Evolutionary conservation across 2,113 vertebrate genomes (phyloP), one percentile per base, ranked within the genome.

Genomic region (Paralichthys olivaceus): DNA sequence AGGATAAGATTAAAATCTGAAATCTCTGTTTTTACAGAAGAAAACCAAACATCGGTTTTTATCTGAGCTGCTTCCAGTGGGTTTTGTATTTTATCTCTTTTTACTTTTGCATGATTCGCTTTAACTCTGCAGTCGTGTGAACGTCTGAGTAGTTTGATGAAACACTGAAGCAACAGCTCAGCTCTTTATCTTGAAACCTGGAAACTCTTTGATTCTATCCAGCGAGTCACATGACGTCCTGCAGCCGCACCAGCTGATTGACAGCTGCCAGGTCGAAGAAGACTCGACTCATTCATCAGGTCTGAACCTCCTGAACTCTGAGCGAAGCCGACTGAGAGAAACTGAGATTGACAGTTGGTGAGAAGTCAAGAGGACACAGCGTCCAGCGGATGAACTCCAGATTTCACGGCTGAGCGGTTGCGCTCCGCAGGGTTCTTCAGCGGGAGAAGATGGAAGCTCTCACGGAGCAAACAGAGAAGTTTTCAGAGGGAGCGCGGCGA

Each of bases 271-370:
- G 58, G 45, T n/a, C 5, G 45, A 19, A 47, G 45, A 1, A 5
- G 43, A 0, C 13, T 17, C 13, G 14, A 45, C 11, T 45, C 2
- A 12, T 45, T 62, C 40, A 61, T 75, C 77, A 69, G 67, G 58
- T n/a, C 6, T 58, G 68, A 45, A 70, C 51, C 45, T 43, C 58
- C 63, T 74, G 68, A 76, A 66, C 74, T 72, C 70, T 7, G 20
- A 72, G 67, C 1, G n/a, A 67, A 64, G 65, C 53, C 32, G 14
- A 72, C 2, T 13, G 17, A 7, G 29, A 80, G 43, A 9, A 49
- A 72, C 0, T 8, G 19, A 60, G 64, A 32, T 17, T 43, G 71
- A 51, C 40, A 53, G 49, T 7, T 3, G 57, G 45, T 20, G 45
- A 1, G 32, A 59, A 63, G 40, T 28, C 23, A 17, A n/a, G 67